Percentiles rank a stretch among this genome's conserved stretches.
Evolutionary conservation across 1,140 invertebrate species (phyloP).

Genomic region (Zophobas atratus): DNA sequence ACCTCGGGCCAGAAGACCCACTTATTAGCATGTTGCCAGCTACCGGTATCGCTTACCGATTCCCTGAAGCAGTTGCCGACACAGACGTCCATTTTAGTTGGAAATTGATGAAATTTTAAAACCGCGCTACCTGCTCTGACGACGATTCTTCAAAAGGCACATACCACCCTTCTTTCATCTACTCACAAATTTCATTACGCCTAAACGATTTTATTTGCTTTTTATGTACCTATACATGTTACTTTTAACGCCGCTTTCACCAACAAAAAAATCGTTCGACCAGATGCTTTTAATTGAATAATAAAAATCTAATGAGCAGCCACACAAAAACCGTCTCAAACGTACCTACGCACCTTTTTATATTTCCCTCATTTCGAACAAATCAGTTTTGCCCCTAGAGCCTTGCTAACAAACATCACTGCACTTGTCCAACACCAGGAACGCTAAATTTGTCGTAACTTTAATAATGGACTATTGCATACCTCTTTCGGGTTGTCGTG

Average conservation of each 20-base stretch:
- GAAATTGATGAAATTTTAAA: constrained; percentile 37
- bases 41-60: constrained; percentile 45
- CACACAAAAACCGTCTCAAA: constrained; percentile 1
- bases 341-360: background rate
- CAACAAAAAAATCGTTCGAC: background rate
- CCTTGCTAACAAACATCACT: no score
- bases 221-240: background rate
- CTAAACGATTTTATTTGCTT: constrained; percentile 6
- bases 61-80: constrained; percentile 35
- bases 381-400: background rate
- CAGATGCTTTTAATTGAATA: constrained; percentile 14
- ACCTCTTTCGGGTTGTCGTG: no score
- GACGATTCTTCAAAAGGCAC: background rate
- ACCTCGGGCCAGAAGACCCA: constrained; percentile 43
- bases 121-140: constrained; percentile 8
- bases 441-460: no score
- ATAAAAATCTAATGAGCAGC: constrained; percentile 14
- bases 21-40: constrained; percentile 44
- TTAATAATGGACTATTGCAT: no score
- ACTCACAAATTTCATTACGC: background rate
- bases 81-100: constrained; percentile 43
- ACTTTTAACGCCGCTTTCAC: background rate
- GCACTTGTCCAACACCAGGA: no score
- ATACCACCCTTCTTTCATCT: background rate
- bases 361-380: background rate